Percentiles rank a stretch among this genome's conserved stretches.
Conservation (phyloP, 2,113 vertebrate genomes). For the Tachuris rubrigastra region DNA sequence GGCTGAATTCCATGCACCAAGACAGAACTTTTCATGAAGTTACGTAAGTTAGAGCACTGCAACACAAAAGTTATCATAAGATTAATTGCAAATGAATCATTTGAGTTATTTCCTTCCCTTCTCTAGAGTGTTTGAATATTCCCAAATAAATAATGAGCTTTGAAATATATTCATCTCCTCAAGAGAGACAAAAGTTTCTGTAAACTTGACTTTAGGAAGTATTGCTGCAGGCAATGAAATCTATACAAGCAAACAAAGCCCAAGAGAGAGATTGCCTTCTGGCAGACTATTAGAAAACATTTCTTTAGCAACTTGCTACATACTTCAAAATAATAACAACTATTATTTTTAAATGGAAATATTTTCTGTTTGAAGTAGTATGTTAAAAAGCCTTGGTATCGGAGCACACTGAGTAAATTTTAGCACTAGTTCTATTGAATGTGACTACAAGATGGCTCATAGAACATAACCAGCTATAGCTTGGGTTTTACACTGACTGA, state of each 20-base stretch:
- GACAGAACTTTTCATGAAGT: slow-evolving; percentile 31
- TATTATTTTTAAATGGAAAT: slow-evolving; percentile 34
- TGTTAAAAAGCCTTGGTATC: neutral
- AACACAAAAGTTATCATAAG: neutral
- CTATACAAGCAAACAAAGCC: slow-evolving; percentile 51
- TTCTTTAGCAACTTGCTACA: slow-evolving; percentile 19
- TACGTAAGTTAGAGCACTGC: slow-evolving; percentile 1
- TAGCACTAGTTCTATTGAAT: neutral
- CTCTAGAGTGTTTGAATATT: slow-evolving; percentile 7
- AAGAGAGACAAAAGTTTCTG: slow-evolving; percentile 37
- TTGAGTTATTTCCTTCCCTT: slow-evolving; percentile 9
- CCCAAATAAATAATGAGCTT: slow-evolving; percentile 46
- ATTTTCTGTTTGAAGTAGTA: neutral
- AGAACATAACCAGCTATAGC: neutral
- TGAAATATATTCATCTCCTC: slow-evolving; percentile 47
- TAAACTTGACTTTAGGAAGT: slow-evolving; percentile 59
- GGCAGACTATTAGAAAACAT: slow-evolving; percentile 17
- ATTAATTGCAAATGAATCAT: slow-evolving; percentile 24
- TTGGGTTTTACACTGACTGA: neutral
- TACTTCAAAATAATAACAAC: slow-evolving; percentile 36
- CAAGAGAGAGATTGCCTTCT: slow-evolving; percentile 48
- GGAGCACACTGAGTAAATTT: neutral
- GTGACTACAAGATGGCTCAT: neutral
- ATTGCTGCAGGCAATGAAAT: slow-evolving; percentile 57
- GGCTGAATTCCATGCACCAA: neutral